Evolutionary conservation across 1,140 invertebrate species (phyloP).

Genomic region (Aphelinus atriplicis): DNA sequence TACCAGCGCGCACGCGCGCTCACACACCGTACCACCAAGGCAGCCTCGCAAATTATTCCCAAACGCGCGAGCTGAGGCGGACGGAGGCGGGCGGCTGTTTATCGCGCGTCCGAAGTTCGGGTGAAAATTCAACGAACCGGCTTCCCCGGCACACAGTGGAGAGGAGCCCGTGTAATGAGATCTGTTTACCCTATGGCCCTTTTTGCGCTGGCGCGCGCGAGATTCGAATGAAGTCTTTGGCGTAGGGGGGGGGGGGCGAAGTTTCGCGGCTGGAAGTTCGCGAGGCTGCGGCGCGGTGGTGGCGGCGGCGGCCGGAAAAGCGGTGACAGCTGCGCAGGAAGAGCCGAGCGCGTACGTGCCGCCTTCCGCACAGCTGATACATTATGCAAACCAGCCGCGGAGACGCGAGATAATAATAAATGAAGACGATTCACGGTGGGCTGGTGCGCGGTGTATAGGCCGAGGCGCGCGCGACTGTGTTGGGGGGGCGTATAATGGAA

Average conservation of each 20-base stretch:
- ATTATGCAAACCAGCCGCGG: conserved; percentile 40
- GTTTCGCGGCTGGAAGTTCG: not conserved
- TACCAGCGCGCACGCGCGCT: not conserved
- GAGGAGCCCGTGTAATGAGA: too few relatives aligned
- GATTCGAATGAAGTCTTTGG: conserved; percentile 34
- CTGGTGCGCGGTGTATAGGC: not conserved
- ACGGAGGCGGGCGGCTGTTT: not conserved
- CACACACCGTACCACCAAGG: too few relatives aligned
- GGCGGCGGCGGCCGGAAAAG: not conserved
- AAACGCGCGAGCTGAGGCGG: not conserved
- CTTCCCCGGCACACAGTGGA: too few relatives aligned
- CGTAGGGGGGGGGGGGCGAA: not conserved
- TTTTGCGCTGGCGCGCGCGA: not conserved
- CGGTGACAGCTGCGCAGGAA: not conserved
- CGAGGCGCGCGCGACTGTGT: too few relatives aligned
- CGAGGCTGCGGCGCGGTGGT: conserved; percentile 5
- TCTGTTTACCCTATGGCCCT: too few relatives aligned
- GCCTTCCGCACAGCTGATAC: conserved; percentile 33
- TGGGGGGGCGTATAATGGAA: not conserved
- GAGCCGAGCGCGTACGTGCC: not conserved
- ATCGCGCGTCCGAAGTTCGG: not conserved
- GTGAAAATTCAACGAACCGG: too few relatives aligned
- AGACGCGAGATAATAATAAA: conserved; percentile 42
- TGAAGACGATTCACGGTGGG: conserved; percentile 36
- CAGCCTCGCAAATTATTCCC: conserved; percentile 32